phyloP scores from a whole-genome alignment of 64 coral and sea anemone species.

The Platygyra sinensis region DNA sequence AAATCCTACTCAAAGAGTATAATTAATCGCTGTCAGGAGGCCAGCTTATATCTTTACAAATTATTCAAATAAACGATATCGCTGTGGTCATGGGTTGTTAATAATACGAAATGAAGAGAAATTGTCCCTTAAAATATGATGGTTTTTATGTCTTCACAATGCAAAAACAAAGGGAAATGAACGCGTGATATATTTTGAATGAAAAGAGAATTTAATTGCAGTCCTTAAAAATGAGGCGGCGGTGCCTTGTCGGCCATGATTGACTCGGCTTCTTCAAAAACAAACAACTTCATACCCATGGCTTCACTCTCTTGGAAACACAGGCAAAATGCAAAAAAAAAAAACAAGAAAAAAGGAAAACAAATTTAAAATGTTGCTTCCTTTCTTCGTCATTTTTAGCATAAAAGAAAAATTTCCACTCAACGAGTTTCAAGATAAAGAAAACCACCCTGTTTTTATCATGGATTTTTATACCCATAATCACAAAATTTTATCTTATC shows the following conservation, averaged over 20 bases:
- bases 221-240: not conserved
- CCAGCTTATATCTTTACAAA: not conserved
- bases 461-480: not conserved
- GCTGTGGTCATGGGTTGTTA: not conserved
- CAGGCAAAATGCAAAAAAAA: not conserved
- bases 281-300: not conserved
- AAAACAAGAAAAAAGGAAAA: not conserved
- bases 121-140: not conserved
- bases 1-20: conserved; percentile 10
- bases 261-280: not conserved
- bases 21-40: not conserved
- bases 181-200: conserved; percentile 9
- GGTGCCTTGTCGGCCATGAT: not conserved
- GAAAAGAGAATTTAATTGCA: not conserved
- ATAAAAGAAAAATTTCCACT: no score
- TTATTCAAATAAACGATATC: not conserved
- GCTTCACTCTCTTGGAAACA: not conserved
- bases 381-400: no score
- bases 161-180: conserved; percentile 10
- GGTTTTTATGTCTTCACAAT: not conserved
- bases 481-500: not conserved
- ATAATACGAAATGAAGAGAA: not conserved
- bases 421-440: no score
- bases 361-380: not conserved
- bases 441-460: no score